Evolutionary conservation across 2,113 vertebrate genomes (phyloP).

Genomic region (Corydoras sp.): DNA sequence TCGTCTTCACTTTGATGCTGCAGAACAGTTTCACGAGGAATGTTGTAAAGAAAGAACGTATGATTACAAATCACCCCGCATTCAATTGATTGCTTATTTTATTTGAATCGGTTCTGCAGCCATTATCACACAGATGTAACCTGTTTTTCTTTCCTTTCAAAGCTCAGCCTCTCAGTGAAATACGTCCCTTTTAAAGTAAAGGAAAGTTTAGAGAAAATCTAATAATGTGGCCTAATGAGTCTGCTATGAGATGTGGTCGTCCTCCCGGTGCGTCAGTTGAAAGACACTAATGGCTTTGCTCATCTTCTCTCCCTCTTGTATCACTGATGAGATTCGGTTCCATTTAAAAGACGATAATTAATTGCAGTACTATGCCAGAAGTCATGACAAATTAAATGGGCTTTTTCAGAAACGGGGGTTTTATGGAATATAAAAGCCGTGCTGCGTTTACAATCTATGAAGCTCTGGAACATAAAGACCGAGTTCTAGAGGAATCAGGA

Average conservation of each 20-base stretch:
- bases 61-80: too few relatives aligned
- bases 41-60: too few relatives aligned
- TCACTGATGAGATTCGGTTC: conserved; percentile 21
- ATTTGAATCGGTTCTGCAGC: conserved; percentile 33
- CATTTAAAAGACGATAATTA: conserved; percentile 25
- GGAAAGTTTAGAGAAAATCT: conserved; percentile 53
- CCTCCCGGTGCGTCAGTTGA: conserved; percentile 35
- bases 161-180: not conserved
- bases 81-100: too few relatives aligned
- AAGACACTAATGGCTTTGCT: conserved; percentile 47
- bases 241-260: conserved; percentile 47
- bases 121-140: conserved; percentile 50
- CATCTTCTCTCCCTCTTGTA: conserved; percentile 31
- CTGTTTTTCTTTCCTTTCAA: conserved; percentile 15
- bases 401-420: not conserved
- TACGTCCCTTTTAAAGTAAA: conserved; percentile 8
- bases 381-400: not conserved
- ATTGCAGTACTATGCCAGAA: conserved; percentile 14
- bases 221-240: conserved; percentile 57
- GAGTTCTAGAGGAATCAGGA: not conserved
- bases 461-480: not conserved
- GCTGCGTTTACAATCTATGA: conserved; percentile 8
- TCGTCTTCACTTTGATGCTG: too few relatives aligned
- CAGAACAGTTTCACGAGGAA: too few relatives aligned
- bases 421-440: conserved; percentile 10